These are phyloP conservation scores for Stenodera caucasica DNA, from an alignment of 2,888 invertebrate genomes.

Conservation along the genomic window DNA sequence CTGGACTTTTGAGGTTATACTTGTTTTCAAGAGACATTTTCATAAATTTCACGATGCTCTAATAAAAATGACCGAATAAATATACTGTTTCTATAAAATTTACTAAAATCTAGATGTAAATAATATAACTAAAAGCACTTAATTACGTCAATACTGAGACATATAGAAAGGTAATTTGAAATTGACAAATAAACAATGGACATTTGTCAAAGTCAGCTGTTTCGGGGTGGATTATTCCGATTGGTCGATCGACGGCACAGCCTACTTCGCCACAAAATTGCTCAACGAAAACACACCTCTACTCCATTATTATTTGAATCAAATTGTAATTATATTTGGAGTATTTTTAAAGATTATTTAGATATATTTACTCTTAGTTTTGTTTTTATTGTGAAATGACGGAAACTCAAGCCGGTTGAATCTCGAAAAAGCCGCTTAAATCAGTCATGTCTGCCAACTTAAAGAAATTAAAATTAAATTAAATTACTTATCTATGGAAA, in stretches of 20 bases:
- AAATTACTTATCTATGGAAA: too few species aligned
- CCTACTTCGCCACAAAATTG: too few species aligned
- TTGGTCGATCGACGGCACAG: not conserved
- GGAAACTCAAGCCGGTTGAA: too few species aligned
- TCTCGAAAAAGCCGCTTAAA: not conserved
- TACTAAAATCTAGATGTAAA: not conserved
- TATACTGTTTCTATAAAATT: not conserved
- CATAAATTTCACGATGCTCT: not conserved
- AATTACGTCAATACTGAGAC: constrained; percentile 14
- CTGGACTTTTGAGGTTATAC: constrained; percentile 65
- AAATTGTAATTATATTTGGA: too few species aligned
- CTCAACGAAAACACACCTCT: too few species aligned
- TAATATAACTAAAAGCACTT: not conserved
- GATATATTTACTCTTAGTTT: not conserved
- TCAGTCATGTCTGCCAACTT: too few species aligned
- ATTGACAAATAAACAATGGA: constrained; percentile 9
- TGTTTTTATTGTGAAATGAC: not conserved
- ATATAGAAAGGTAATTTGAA: not conserved
- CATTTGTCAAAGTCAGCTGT: constrained; percentile 15
- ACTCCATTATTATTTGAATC: too few species aligned
- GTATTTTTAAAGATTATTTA: too few species aligned
- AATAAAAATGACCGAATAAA: not conserved
- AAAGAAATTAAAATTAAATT: too few species aligned
- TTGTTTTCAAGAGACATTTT: constrained; percentile 59
- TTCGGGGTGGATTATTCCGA: not conserved